Base-by-base conservation (phyloP, 2,797 vertebrate species). In the Vespertilio murinus region DNA sequence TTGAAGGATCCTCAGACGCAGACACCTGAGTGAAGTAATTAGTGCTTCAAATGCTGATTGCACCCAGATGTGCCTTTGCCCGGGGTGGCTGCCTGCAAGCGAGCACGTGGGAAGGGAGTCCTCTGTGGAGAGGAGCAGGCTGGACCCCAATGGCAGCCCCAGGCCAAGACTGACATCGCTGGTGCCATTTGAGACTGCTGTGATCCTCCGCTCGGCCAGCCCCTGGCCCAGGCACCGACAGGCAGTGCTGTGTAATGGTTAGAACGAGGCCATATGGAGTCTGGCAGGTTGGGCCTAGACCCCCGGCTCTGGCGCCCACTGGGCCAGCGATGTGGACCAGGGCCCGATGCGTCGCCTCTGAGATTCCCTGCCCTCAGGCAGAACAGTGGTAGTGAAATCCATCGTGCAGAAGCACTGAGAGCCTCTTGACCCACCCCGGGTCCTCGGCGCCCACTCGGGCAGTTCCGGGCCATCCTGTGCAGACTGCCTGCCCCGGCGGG, bases 1-100 rank as follows among this genome's bases (percentile, higher is more conserved):
- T 42, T 96, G 97, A 97, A 95, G 88, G 95, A 93, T 93, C 81
- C 91, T 91, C 92, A 92, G 90, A 45, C 93, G 38, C 40, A 10
- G 6, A 93, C 95, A 79, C 7, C 47, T 93, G 95, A 95, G 85
- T 88, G 95, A 95, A 97, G 71, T 93, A 97, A 98, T 97, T 96
- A 97, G 91, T 71, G 95, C 93, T 97, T 91, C 67, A 96, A 97
- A 97, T 95, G 69, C 84, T 88, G 97, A 97, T 97, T 97, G 95
- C 88, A 92, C 93, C 96, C 89, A 93, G 78, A 96, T 47, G 82
- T 83, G 49, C 59, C 69, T 77, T 61, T 78, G 94, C 74, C 75
- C 74, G 40, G 59, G 82, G 67, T 83, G 86, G 79, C 79, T 13
- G 38, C 38, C 80, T 70, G 71, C 20, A n/a, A 73, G 25, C 1